phyloP scores from a whole-genome alignment of 2,888 invertebrate species.

The Cheilosia variabilis region DNA sequence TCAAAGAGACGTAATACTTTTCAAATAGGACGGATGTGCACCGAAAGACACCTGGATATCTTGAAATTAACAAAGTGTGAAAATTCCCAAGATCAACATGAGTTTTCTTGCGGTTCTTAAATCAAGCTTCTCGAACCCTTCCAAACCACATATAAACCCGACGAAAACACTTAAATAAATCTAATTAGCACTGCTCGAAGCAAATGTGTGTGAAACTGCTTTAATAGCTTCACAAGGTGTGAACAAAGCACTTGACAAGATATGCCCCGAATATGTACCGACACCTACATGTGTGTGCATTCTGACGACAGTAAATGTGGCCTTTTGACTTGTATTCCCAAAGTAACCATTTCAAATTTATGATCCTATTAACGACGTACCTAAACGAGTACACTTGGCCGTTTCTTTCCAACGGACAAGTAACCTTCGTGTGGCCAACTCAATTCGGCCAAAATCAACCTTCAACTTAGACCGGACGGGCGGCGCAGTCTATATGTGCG shows the following conservation, averaged over 20 bases:
- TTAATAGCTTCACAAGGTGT: not conserved
- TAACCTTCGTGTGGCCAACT: not conserved
- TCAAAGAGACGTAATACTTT: no score
- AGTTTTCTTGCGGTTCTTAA: no score
- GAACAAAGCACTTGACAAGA: not conserved
- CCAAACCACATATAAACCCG: not conserved
- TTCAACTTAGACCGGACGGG: not conserved
- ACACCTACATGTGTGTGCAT: not conserved
- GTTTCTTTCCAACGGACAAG: no score
- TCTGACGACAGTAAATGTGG: not conserved
- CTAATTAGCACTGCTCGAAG: not conserved
- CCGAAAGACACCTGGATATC: no score
- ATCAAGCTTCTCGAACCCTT: not conserved
- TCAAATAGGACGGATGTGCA: no score
- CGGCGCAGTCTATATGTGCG: slow-evolving; percentile 4
- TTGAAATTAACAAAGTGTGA: no score
- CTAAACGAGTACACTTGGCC: not conserved
- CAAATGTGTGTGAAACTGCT: not conserved
- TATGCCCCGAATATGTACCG: not conserved
- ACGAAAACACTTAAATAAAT: not conserved
- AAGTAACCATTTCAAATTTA: not conserved
- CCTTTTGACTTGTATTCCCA: slow-evolving; percentile 7
- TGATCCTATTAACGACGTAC: slow-evolving; percentile 10
- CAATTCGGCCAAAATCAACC: not conserved
- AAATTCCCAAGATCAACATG: no score